Evolutionary conservation across 2,888 invertebrate species (phyloP).

Genomic region (Nomada hirtipes): DNA sequence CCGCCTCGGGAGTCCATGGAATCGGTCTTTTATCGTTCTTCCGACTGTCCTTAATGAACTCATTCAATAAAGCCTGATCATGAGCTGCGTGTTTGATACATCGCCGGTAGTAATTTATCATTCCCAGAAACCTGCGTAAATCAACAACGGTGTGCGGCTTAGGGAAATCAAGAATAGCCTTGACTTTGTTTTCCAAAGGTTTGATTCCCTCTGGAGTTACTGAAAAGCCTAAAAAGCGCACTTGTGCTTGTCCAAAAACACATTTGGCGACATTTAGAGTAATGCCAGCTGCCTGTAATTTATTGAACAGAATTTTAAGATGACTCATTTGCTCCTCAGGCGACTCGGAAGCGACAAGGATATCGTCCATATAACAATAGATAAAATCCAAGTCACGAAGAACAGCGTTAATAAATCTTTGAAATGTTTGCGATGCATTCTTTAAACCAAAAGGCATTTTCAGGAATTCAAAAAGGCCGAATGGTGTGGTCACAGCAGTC

Average conservation of each 20-base stretch:
- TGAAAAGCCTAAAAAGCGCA: too few relatives aligned
- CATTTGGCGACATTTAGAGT: too few relatives aligned
- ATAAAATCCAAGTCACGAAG: not conserved
- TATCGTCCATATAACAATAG: not conserved
- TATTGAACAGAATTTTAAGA: not conserved
- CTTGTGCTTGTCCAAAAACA: too few relatives aligned
- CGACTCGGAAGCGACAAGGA: not conserved
- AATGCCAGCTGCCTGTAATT: too few relatives aligned
- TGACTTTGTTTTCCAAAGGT: too few relatives aligned
- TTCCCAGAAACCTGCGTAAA: not conserved
- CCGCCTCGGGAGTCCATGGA: not conserved
- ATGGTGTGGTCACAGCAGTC: too few relatives aligned
- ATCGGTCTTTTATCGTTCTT: not conserved
- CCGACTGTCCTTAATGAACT: not conserved
- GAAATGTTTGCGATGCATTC: not conserved
- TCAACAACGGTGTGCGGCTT: not conserved
- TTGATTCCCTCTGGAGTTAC: too few relatives aligned
- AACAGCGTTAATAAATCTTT: not conserved
- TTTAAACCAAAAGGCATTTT: not conserved
- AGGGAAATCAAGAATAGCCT: too few relatives aligned
- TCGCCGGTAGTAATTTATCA: not conserved
- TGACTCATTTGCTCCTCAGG: not conserved
- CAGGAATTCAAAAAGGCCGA: not conserved
- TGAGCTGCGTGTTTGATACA: not conserved
- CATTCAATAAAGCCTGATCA: not conserved